Conservation (phyloP, 64 coral and sea anemone species). For the Montipora foliosa region DNA sequence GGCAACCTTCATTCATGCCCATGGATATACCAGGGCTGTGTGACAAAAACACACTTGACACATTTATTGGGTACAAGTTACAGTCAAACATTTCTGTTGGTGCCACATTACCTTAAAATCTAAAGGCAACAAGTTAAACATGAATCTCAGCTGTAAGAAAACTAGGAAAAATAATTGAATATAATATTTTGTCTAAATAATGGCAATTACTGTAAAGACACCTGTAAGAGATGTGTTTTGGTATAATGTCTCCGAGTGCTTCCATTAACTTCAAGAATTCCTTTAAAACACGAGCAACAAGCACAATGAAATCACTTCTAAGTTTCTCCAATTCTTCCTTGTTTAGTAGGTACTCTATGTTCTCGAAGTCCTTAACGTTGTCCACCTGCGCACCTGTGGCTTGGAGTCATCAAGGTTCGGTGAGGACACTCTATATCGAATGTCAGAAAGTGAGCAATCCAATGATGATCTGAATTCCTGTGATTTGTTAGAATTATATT, state of each 20-base stretch:
- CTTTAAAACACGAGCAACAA: slow-evolving; percentile 6
- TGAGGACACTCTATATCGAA: slow-evolving; percentile 70
- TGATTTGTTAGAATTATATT: slow-evolving; percentile 70
- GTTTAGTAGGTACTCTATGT: slow-evolving; percentile 58
- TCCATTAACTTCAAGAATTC: slow-evolving; percentile 31
- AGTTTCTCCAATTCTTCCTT: slow-evolving; percentile 50
- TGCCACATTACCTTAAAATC: too few relatives aligned
- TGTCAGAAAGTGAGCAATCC: slow-evolving; percentile 60
- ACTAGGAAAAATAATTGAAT: not conserved
- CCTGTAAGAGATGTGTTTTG: slow-evolving; percentile 32
- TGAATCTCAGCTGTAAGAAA: too few relatives aligned
- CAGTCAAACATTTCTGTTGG: too few relatives aligned
- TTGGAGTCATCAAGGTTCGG: slow-evolving; percentile 59
- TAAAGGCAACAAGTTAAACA: too few relatives aligned
- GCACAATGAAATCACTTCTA: not conserved
- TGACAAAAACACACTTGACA: too few relatives aligned
- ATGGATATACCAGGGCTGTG: too few relatives aligned
- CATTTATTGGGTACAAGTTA: too few relatives aligned
- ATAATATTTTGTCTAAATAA: not conserved
- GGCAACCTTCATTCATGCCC: too few relatives aligned
- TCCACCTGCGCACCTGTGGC: slow-evolving; percentile 44
- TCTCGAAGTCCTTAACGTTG: slow-evolving; percentile 47
- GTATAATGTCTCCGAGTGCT: not conserved
- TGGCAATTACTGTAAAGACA: not conserved
- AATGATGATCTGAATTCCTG: slow-evolving; percentile 68